Conservation (phyloP, 2,888 invertebrate species). For the Monoplex corrugatus region DNA sequence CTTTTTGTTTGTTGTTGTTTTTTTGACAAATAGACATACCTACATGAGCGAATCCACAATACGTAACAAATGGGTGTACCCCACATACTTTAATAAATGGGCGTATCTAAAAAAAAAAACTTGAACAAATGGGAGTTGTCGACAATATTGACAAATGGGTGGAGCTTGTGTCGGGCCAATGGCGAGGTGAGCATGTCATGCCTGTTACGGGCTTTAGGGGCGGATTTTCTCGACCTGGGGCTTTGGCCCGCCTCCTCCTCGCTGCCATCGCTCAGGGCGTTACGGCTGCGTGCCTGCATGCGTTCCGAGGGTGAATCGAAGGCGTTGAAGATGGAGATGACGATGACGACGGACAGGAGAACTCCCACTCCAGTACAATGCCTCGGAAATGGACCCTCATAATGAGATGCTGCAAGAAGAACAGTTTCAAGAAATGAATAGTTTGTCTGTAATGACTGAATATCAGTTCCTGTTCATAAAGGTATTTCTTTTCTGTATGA, state of each 20-base stretch:
- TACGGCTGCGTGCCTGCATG: background rate
- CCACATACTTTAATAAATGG: too few species aligned
- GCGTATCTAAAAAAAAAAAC: too few species aligned
- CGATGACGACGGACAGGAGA: constrained; percentile 14
- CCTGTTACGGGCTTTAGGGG: constrained; percentile 40
- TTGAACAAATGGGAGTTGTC: too few species aligned
- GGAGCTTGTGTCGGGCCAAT: too few species aligned
- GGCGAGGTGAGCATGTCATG: constrained; percentile 15
- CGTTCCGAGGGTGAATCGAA: background rate
- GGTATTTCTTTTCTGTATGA: background rate
- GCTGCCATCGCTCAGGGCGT: background rate
- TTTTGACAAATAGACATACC: too few species aligned
- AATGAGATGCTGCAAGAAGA: background rate
- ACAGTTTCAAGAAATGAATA: too few species aligned
- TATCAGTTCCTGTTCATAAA: background rate
- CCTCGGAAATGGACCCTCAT: constrained; percentile 37
- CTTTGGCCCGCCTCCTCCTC: background rate
- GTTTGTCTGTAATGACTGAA: background rate
- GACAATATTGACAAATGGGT: too few species aligned
- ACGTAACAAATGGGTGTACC: too few species aligned
- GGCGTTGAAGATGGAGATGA: constrained; percentile 36
- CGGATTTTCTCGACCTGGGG: constrained; percentile 37
- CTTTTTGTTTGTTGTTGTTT: too few species aligned
- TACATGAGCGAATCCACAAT: too few species aligned
- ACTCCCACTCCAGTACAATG: constrained; percentile 1